A percentile compares a stretch with the other conserved stretches of the same genome.
These are phyloP conservation scores for Sebastes trivittatus DNA, from an alignment of 2,797 vertebrate genomes.

Conservation along the genomic window DNA sequence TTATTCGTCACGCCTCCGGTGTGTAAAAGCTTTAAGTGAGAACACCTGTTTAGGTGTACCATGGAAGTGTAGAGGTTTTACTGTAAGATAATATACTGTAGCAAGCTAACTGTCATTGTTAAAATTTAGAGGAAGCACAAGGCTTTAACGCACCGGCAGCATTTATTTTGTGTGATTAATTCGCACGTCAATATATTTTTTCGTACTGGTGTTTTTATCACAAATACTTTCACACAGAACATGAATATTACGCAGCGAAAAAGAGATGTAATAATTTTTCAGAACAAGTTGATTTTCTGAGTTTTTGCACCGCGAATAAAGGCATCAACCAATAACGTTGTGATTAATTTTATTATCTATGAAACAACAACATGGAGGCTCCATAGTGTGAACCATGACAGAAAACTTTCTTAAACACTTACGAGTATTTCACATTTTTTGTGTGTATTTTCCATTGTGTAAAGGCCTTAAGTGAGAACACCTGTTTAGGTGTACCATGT, in stretches of 20 bases:
- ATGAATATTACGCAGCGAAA: rapidly evolving
- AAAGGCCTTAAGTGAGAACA: rapidly evolving
- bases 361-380: too few species aligned
- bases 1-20: rapidly evolving
- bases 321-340: rapidly evolving
- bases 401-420: rapidly evolving
- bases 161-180: too few species aligned
- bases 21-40: not conserved
- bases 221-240: too few species aligned
- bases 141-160: too few species aligned
- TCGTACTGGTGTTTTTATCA: rapidly evolving
- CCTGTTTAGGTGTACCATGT: not conserved
- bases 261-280: too few species aligned
- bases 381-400: too few species aligned
- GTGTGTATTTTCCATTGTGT: too few species aligned
- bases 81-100: not conserved
- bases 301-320: rapidly evolving
- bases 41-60: not conserved
- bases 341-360: too few species aligned
- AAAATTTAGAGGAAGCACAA: too few species aligned
- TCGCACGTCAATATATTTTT: too few species aligned
- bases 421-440: rapidly evolving
- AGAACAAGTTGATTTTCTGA: too few species aligned
- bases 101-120: too few species aligned
- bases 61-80: not conserved